A percentile compares a stretch with the other conserved stretches of the same genome.
phyloP scores from a whole-genome alignment of 2,797 vertebrate genomes.

The Oceanodroma leucorhoa region DNA sequence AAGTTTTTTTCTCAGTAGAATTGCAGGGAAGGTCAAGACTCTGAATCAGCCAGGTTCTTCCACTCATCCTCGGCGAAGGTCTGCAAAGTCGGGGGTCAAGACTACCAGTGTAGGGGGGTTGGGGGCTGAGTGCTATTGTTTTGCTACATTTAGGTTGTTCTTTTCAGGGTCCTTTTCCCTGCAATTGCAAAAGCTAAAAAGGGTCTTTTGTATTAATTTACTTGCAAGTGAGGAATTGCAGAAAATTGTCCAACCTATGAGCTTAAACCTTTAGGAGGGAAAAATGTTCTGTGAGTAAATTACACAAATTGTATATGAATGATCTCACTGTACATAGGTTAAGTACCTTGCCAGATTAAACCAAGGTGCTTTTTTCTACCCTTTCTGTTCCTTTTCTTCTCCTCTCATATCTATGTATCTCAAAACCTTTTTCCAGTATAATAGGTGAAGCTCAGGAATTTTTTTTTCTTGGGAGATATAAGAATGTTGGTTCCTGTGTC shows the following conservation, averaged over 20 bases:
- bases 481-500: neutral
- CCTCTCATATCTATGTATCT: neutral
- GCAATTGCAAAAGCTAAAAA: neutral
- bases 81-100: neutral
- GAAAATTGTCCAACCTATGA: neutral
- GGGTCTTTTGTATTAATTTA: neutral
- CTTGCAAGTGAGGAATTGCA: neutral
- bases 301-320: neutral
- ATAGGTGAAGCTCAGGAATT: neutral
- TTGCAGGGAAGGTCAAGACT: neutral
- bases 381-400: neutral
- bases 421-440: neutral
- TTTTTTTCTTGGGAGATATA: neutral
- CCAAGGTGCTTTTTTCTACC: neutral
- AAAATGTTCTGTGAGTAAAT: neutral
- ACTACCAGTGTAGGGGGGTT: accelerated
- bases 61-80: neutral
- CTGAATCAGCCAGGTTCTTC: neutral
- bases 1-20: neutral
- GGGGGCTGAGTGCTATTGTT: neutral
- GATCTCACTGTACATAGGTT: neutral
- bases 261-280: neutral
- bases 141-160: neutral
- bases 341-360: neutral
- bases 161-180: neutral